Evolutionary conservation across 2,113 vertebrate genomes (phyloP).

Genomic region (Nycticebus coucang): DNA sequence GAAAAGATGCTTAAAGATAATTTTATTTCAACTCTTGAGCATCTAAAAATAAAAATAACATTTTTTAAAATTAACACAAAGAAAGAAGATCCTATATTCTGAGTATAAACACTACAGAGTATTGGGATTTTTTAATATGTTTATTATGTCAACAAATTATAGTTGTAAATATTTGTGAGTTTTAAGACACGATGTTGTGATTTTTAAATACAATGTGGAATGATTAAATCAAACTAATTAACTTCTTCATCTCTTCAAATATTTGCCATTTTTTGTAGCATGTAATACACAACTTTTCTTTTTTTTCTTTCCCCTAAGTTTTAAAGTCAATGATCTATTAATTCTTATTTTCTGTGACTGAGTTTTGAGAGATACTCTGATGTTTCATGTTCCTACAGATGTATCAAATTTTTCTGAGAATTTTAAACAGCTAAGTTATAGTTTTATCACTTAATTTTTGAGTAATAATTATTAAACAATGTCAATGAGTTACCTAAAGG

Average conservation of each 20-base stretch:
- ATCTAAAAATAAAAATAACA: neutral
- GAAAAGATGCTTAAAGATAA: neutral
- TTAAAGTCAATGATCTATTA: neutral
- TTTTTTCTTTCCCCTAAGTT: neutral
- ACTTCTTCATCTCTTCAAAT: neutral
- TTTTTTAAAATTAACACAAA: neutral
- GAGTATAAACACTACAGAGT: neutral
- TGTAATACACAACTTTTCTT: neutral
- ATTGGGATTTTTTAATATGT: neutral
- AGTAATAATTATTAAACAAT: neutral
- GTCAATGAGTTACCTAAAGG: neutral
- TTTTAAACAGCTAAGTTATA: neutral
- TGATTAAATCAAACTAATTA: neutral
- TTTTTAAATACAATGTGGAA: neutral
- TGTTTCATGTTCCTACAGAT: neutral
- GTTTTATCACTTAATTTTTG: conserved; percentile 21
- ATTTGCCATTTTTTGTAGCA: neutral
- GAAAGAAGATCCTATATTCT: neutral
- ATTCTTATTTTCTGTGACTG: neutral
- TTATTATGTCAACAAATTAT: neutral
- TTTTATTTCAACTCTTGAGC: neutral
- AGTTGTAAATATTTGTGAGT: neutral
- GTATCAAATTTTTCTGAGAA: neutral
- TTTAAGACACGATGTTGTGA: neutral
- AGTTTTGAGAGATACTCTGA: neutral